These are phyloP conservation scores for Grus americana DNA, from an alignment of 2,113 vertebrate species.

Conservation along the genomic window DNA sequence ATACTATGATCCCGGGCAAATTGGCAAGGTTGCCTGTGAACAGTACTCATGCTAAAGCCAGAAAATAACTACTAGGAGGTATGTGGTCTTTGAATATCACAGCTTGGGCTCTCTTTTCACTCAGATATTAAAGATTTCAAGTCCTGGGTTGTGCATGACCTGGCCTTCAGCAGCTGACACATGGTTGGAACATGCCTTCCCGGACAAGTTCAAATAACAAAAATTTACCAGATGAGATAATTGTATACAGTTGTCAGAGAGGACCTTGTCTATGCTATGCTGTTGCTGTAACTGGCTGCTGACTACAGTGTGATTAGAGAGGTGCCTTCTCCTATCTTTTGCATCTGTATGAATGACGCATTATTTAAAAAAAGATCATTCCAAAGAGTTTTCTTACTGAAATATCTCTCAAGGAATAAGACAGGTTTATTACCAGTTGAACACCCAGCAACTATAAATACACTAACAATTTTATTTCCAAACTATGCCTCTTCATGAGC, in stretches of 20 bases:
- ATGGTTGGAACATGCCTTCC: neutral
- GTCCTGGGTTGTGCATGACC: neutral
- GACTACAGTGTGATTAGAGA: neutral
- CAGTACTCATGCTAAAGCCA: neutral
- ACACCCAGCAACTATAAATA: neutral
- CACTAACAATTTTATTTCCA: neutral
- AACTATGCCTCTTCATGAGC: neutral
- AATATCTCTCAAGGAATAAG: neutral
- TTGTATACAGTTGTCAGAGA: neutral
- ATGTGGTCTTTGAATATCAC: neutral
- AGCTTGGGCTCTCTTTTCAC: neutral
- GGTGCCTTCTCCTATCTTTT: neutral
- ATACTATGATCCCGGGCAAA: neutral
- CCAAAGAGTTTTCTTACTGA: neutral
- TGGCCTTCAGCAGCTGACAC: neutral
- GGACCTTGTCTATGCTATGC: neutral
- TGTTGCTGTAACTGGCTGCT: neutral
- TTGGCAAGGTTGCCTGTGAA: neutral
- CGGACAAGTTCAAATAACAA: neutral
- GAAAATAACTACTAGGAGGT: neutral
- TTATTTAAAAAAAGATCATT: neutral
- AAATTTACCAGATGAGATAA: neutral
- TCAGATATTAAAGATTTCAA: neutral
- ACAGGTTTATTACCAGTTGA: neutral
- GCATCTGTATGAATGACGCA: neutral